Evolutionary conservation across 2,797 vertebrate genomes (phyloP).

Genomic region (Acanthornis magna): DNA sequence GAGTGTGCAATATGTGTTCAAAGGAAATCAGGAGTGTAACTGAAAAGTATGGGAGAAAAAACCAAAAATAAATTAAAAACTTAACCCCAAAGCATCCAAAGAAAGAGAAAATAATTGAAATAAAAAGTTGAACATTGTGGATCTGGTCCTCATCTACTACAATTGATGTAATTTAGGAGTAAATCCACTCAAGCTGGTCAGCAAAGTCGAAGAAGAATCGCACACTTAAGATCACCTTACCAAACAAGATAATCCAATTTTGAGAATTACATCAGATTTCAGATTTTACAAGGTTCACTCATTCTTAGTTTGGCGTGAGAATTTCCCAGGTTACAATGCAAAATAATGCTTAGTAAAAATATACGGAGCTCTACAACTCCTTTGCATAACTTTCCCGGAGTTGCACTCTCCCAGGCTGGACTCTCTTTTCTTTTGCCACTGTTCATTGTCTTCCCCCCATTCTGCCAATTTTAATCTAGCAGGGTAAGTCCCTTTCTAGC

Average conservation of each 20-base stretch:
- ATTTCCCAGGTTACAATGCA: conserved; percentile 15
- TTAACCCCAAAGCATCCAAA: neutral
- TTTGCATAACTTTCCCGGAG: conserved; percentile 56
- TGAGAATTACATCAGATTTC: neutral
- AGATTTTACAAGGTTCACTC: neutral
- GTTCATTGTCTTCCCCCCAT: neutral
- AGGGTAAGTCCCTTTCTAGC: conserved; percentile 33
- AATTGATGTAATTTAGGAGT: neutral
- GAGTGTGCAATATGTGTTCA: neutral
- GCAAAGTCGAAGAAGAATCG: neutral
- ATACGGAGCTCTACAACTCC: conserved; percentile 53
- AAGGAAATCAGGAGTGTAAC: neutral
- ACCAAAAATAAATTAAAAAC: neutral
- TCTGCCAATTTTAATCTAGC: conserved; percentile 21
- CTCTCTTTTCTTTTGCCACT: neutral
- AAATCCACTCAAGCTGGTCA: conserved; percentile 25
- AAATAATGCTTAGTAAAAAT: conserved; percentile 60
- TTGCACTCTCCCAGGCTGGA: conserved; percentile 57
- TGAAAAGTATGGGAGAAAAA: neutral
- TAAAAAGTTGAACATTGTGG: neutral
- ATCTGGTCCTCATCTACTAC: neutral
- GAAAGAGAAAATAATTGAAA: neutral
- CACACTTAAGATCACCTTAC: conserved; percentile 1
- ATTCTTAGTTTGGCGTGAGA: conserved; percentile 19
- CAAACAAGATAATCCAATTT: conserved; percentile 15